Evolutionary conservation across 2,888 invertebrate genomes (phyloP).

Genomic region (Lasioglossum zephyrum): DNA sequence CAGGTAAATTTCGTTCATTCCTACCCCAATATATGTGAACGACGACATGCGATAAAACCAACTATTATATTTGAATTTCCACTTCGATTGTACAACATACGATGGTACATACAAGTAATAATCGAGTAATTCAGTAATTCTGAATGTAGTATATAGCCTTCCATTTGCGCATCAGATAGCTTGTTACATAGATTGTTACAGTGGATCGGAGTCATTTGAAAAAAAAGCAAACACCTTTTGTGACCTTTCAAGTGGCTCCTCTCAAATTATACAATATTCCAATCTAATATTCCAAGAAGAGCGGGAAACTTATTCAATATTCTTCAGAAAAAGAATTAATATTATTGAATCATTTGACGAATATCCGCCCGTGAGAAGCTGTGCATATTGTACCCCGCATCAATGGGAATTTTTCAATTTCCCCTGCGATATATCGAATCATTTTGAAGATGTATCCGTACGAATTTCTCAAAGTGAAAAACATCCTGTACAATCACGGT

Average conservation of each 20-base stretch:
- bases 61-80: too few species aligned
- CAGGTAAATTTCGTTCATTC: constrained; percentile 72
- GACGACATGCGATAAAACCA: too few species aligned
- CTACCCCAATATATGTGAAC: too few species aligned
- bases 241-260: not conserved
- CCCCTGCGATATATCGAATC: not conserved
- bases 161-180: too few species aligned
- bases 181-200: too few species aligned
- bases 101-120: too few species aligned
- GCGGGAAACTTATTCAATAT: not conserved
- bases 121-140: too few species aligned
- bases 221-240: not conserved
- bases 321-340: not conserved
- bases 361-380: not conserved
- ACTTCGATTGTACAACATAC: too few species aligned
- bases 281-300: not conserved
- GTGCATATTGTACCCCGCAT: not conserved
- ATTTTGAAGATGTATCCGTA: constrained; percentile 3
- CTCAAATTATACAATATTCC: not conserved
- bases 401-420: not conserved
- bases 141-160: too few species aligned
- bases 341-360: not conserved
- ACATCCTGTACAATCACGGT: not conserved
- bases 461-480: not conserved
- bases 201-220: not conserved